These are phyloP conservation scores for Apoderus coryli DNA, from an alignment of 2,888 invertebrate genomes.

Conservation along the genomic window DNA sequence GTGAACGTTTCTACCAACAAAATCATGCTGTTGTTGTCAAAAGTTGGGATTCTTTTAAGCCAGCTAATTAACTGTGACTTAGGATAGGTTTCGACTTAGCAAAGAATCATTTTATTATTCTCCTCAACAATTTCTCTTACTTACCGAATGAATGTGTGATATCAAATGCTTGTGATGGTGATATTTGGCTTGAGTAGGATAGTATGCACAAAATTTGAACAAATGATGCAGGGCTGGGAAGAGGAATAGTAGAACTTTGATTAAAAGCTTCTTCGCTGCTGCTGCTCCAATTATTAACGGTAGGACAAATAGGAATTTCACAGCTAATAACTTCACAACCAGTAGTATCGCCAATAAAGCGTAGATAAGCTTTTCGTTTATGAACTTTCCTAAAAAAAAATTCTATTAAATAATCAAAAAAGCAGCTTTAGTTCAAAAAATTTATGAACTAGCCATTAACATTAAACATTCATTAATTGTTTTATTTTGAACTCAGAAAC, in stretches of 20 bases:
- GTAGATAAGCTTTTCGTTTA: slow-evolving; percentile 54
- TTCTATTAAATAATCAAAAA: no score
- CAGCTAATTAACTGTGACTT: no score
- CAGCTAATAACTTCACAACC: slow-evolving; percentile 63
- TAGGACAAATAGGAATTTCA: slow-evolving; percentile 66
- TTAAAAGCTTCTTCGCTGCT: slow-evolving; percentile 69
- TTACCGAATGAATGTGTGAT: slow-evolving; percentile 20
- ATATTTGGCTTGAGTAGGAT: slow-evolving; percentile 58
- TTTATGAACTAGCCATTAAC: no score
- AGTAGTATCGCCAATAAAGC: slow-evolving; percentile 63
- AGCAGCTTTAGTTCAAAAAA: no score
- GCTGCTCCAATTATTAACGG: slow-evolving; percentile 66
- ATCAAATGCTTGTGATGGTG: slow-evolving; percentile 41
- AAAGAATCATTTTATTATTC: not conserved
- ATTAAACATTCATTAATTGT: no score
- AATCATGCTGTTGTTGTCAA: no score
- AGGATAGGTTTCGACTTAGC: not conserved
- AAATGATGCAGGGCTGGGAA: slow-evolving; percentile 72
- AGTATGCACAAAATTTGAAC: slow-evolving; percentile 74
- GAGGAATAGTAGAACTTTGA: slow-evolving; percentile 66
- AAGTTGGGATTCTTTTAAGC: no score
- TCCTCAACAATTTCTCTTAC: not conserved
- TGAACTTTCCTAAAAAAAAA: slow-evolving; percentile 53
- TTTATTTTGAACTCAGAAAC: no score
- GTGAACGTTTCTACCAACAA: no score